These are phyloP conservation scores for Drosophila maculinotata DNA, from an alignment of 2,888 invertebrate genomes.

Conservation along the genomic window DNA sequence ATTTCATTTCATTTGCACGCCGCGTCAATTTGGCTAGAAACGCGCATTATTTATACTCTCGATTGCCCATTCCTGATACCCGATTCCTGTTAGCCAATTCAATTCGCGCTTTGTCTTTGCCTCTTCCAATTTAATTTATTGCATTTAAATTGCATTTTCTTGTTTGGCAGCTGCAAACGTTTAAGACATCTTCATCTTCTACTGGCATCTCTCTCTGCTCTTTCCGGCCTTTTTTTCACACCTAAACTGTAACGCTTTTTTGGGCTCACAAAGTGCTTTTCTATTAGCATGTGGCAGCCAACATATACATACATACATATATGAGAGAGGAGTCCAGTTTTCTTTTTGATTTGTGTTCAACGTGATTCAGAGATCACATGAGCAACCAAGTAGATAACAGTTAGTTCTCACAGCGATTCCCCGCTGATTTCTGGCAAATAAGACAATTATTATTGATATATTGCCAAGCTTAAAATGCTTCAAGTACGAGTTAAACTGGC, in stretches of 20 bases:
- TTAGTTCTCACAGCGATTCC: slow-evolving; percentile 44
- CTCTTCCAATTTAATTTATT: slow-evolving; percentile 71
- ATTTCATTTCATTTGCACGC: slow-evolving; percentile 71
- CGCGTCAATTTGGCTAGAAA: slow-evolving; percentile 62
- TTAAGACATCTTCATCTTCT: slow-evolving; percentile 12
- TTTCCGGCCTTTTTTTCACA: slow-evolving; percentile 58
- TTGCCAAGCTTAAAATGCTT: slow-evolving; percentile 5
- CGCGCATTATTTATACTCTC: slow-evolving; percentile 65
- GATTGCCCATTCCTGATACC: slow-evolving; percentile 30
- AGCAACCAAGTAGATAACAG: slow-evolving; percentile 37
- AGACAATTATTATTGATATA: slow-evolving; percentile 9
- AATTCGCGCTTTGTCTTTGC: slow-evolving; percentile 58
- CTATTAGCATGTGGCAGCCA: slow-evolving; percentile 67
- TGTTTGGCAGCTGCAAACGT: slow-evolving; percentile 48
- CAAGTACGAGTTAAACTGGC: not conserved
- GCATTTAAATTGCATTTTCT: slow-evolving; percentile 80
- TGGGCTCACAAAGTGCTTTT: slow-evolving; percentile 63
- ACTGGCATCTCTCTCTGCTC: not conserved
- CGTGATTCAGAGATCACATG: slow-evolving; percentile 49
- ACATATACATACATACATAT: slow-evolving; percentile 13
- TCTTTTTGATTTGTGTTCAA: slow-evolving; percentile 51
- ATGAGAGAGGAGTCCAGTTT: slow-evolving; percentile 25
- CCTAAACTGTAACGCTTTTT: slow-evolving; percentile 74
- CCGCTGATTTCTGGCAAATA: slow-evolving; percentile 39
- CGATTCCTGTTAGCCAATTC: slow-evolving; percentile 30